Conservation (phyloP, 2,113 vertebrate genomes). For the Pimephales promelas region DNA sequence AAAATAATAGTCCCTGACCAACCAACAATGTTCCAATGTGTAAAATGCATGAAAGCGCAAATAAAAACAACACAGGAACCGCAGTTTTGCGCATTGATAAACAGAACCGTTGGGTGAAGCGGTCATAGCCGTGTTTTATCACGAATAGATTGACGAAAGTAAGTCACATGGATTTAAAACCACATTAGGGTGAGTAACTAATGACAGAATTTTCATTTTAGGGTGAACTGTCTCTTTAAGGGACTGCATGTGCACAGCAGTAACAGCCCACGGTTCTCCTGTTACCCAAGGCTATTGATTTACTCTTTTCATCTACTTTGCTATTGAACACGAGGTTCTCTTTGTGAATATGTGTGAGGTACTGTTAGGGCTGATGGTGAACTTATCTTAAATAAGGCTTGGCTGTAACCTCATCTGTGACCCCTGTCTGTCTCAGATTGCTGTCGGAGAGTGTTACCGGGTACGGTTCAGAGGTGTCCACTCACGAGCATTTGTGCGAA, state of each 20-base stretch:
- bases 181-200: neutral
- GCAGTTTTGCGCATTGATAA: too few relatives aligned
- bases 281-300: constrained; percentile 23
- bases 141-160: too few relatives aligned
- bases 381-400: neutral
- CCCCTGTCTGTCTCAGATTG: constrained; percentile 66
- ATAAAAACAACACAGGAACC: too few relatives aligned
- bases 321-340: neutral
- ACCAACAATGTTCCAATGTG: too few relatives aligned
- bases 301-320: neutral
- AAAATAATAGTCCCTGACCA: too few relatives aligned
- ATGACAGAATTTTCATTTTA: neutral
- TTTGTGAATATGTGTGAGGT: constrained; percentile 7
- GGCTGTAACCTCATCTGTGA: neutral
- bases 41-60: too few relatives aligned
- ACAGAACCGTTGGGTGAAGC: too few relatives aligned
- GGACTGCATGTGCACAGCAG: neutral
- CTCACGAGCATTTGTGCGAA: constrained; percentile 67
- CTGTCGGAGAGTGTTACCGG: constrained; percentile 73
- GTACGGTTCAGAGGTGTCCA: constrained; percentile 65
- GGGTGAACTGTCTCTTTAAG: neutral
- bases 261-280: constrained; percentile 6
- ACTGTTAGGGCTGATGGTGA: neutral
- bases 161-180: neutral
- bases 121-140: too few relatives aligned